Conservation (phyloP, 1,140 invertebrate genomes). For the Notospermus geniculatus region DNA sequence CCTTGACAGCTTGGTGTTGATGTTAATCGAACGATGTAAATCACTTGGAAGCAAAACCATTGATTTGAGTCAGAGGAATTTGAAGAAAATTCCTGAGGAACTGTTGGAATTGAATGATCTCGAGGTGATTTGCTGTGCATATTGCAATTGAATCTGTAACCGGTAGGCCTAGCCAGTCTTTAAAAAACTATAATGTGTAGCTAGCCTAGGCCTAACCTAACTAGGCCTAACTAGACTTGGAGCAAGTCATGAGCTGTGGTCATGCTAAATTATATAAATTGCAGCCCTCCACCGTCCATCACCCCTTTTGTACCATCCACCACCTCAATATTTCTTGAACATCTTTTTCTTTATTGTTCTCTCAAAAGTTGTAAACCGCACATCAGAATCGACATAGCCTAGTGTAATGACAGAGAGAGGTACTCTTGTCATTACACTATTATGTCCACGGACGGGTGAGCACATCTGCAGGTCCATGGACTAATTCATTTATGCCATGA, state of each 20-base stretch:
- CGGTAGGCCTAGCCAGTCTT: neutral
- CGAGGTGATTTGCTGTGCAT: constrained; percentile 32
- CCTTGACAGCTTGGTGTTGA: constrained; percentile 21
- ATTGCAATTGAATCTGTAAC: neutral
- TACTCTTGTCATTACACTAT: neutral
- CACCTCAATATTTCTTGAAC: neutral
- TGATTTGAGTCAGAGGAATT: constrained; percentile 40
- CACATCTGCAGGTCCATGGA: no score
- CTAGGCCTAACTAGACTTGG: no score
- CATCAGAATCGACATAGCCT: no score
- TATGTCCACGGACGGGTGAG: no score
- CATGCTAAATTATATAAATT: no score
- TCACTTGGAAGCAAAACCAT: constrained; percentile 35
- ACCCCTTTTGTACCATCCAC: no score
- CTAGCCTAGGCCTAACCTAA: no score
- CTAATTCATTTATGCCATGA: no score
- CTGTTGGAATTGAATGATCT: constrained; percentile 41
- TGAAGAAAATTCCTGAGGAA: constrained; percentile 43
- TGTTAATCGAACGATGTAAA: constrained; percentile 35
- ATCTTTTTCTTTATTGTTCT: no score
- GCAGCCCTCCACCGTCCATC: no score
- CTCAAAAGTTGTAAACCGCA: no score
- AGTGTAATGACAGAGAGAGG: neutral
- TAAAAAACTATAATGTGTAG: neutral
- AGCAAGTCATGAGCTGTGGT: no score